Evolutionary conservation across 2,797 vertebrate species (phyloP).

Genomic region (Capromys pilorides): DNA sequence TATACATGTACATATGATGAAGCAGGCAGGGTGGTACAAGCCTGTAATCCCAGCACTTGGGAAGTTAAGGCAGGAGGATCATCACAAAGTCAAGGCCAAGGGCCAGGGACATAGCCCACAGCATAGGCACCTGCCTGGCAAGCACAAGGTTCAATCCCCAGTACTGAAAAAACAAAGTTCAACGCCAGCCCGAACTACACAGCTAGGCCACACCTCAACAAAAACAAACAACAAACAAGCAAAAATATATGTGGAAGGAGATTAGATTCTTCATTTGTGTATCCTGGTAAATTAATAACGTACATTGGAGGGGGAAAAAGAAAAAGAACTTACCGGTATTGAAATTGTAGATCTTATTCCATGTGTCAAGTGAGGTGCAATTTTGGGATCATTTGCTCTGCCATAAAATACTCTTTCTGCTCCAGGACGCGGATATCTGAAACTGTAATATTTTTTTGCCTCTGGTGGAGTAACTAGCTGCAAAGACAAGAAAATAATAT

Average conservation of each 20-base stretch:
- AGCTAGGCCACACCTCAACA: neutral
- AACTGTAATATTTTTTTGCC: constrained; percentile 88
- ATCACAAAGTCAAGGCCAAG: neutral
- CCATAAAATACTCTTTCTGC: constrained; percentile 87
- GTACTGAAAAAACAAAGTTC: neutral
- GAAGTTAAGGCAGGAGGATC: neutral
- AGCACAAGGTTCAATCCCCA: too few relatives aligned
- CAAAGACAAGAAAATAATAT: constrained; percentile 65
- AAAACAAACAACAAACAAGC: neutral
- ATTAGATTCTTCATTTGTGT: neutral
- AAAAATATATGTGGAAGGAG: neutral
- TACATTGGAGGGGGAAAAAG: neutral
- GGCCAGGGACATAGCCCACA: too few relatives aligned
- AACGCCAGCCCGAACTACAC: neutral
- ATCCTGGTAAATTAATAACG: neutral
- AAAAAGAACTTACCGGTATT: constrained; percentile 83
- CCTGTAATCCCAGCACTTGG: neutral
- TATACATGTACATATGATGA: neutral
- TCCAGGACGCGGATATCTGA: constrained; percentile 86
- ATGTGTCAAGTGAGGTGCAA: constrained; percentile 87
- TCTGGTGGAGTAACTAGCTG: constrained; percentile 88
- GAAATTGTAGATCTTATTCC: constrained; percentile 84
- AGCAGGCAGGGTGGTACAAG: neutral
- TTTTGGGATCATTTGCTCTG: constrained; percentile 89
- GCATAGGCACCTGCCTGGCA: too few relatives aligned